These are phyloP conservation scores for Tethea ocularis DNA, from an alignment of 2,888 invertebrate species.

Conservation along the genomic window DNA sequence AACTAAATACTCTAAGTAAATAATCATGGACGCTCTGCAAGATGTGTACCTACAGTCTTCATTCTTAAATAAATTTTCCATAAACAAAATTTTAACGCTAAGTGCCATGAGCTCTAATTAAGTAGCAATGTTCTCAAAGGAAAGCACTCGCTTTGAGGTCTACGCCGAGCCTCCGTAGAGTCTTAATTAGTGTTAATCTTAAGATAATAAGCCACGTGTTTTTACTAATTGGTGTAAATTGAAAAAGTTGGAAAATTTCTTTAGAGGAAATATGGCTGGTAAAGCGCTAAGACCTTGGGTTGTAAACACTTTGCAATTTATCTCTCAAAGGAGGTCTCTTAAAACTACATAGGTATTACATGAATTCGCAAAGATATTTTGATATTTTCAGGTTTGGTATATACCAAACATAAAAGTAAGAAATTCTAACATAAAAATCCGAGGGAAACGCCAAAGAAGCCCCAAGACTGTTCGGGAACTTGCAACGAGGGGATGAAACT, in stretches of 20 bases:
- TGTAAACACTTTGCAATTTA: background rate
- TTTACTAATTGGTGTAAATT: slow-evolving; percentile 71
- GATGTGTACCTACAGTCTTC: slow-evolving; percentile 18
- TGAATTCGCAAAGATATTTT: background rate
- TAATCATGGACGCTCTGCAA: background rate
- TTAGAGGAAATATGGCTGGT: slow-evolving; percentile 17
- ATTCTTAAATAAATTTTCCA: slow-evolving; percentile 41
- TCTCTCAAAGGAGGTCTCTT: background rate
- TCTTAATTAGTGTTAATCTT: slow-evolving; percentile 79
- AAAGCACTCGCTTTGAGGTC: slow-evolving; percentile 70
- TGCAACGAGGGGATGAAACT: slow-evolving; percentile 6
- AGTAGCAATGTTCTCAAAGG: slow-evolving; percentile 69
- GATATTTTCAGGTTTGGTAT: background rate
- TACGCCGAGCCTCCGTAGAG: slow-evolving; percentile 49
- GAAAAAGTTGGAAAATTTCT: slow-evolving; percentile 47
- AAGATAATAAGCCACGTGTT: slow-evolving; percentile 76
- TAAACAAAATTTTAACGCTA: slow-evolving; percentile 33
- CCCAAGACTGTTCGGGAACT: background rate
- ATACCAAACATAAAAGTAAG: background rate
- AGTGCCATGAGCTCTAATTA: slow-evolving; percentile 56
- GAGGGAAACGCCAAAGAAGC: background rate
- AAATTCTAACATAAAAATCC: slow-evolving; percentile 3
- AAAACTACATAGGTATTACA: background rate
- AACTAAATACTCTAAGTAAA: too few relatives aligned
- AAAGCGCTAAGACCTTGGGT: background rate